These are phyloP conservation scores for Rhabdornis inornatus DNA, from an alignment of 2,113 vertebrate species.

Conservation along the genomic window DNA sequence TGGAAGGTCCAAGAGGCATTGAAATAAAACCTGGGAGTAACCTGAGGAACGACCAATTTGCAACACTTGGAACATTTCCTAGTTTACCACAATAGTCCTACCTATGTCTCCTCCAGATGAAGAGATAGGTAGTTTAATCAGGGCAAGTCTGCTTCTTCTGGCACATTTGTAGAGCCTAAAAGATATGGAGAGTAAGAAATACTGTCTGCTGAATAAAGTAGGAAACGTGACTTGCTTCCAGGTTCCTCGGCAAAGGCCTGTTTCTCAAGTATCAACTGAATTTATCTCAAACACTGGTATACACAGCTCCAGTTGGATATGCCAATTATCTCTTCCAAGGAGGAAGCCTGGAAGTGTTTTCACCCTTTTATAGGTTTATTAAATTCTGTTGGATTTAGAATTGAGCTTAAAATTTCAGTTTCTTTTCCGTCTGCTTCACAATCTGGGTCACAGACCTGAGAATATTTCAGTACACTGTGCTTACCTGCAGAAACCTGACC, in stretches of 20 bases:
- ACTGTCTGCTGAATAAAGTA: neutral
- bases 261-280: neutral
- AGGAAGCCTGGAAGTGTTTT: neutral
- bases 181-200: neutral
- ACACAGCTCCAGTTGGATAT: neutral
- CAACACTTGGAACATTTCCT: neutral
- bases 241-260: neutral
- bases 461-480: neutral
- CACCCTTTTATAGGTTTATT: neutral
- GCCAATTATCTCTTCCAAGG: neutral
- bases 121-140: neutral
- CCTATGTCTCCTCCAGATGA: neutral
- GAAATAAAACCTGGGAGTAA: neutral
- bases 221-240: neutral
- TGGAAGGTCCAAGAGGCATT: neutral
- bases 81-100: neutral
- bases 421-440: neutral
- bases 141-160: neutral
- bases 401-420: neutral
- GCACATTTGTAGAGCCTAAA: neutral
- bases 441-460: neutral
- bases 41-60: neutral
- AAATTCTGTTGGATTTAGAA: neutral
- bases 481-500: neutral
- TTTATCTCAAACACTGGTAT: neutral